These are phyloP conservation scores for Chrysomela aeneicollis DNA, from an alignment of 2,888 invertebrate genomes.

Conservation along the genomic window DNA sequence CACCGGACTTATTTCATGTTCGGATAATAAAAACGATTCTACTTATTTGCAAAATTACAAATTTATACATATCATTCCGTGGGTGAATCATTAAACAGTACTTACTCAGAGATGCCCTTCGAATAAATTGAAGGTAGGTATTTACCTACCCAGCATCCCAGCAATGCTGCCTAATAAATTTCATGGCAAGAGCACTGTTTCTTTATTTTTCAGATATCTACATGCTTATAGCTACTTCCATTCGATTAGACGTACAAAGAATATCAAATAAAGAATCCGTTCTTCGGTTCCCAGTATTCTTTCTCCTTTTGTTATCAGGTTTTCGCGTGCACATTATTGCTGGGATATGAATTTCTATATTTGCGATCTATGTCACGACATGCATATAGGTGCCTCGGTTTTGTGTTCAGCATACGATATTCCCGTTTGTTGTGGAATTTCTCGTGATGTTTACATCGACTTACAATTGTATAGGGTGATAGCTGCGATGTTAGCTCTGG, in stretches of 20 bases:
- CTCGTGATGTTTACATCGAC: conserved; percentile 4
- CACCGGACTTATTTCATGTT: no score
- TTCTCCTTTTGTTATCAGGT: conserved; percentile 28
- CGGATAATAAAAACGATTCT: no score
- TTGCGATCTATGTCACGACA: conserved; percentile 43
- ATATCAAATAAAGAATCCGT: conserved; percentile 26
- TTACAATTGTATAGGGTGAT: background rate
- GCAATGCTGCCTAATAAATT: no score
- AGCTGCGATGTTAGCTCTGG: background rate
- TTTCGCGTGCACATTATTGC: conserved; percentile 45
- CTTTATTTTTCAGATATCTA: no score
- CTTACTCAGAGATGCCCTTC: no score
- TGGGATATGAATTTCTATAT: conserved; percentile 48
- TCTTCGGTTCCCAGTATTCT: conserved; percentile 26
- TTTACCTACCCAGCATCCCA: no score
- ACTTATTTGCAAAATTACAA: no score
- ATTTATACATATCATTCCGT: no score
- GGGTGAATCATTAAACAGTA: no score
- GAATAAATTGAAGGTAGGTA: no score
- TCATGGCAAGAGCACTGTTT: no score
- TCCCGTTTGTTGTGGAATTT: conserved; percentile 5
- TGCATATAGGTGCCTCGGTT: conserved; percentile 22
- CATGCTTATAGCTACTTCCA: no score
- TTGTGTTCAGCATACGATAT: conserved; percentile 29
- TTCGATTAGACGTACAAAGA: conserved; percentile 42